phyloP scores from a whole-genome alignment of 2,113 vertebrate genomes.

The Cranoglanis bouderius region DNA sequence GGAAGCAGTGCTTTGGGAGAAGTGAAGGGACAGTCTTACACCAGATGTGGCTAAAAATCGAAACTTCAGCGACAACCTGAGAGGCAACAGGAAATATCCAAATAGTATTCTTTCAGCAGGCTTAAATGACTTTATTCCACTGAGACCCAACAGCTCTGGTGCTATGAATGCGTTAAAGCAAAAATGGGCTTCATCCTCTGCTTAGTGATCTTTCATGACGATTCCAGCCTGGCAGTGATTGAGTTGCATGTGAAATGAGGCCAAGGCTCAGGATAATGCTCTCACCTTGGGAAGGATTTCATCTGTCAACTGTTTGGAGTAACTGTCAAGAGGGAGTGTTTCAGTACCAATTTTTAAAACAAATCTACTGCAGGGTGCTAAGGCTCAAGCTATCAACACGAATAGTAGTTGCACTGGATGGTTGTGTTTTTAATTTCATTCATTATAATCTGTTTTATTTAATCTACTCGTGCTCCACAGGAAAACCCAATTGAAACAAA shows the following conservation, averaged over 20 bases:
- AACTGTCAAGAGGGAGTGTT: background rate
- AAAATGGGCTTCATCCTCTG: conserved; percentile 47
- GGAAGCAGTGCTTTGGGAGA: background rate
- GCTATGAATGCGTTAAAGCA: conserved; percentile 37
- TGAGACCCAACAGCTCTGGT: conserved; percentile 20
- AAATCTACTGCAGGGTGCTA: conserved; percentile 3
- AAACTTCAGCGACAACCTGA: background rate
- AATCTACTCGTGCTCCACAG: background rate
- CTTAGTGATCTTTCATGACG: conserved; percentile 42
- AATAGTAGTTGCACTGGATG: background rate
- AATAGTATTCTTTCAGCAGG: conserved; percentile 35
- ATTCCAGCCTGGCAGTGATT: conserved; percentile 49
- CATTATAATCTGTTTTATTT: background rate
- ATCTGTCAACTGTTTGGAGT: conserved; percentile 46
- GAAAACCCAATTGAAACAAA: conserved; percentile 3
- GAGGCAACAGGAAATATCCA: conserved; percentile 12
- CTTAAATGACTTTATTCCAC: conserved; percentile 49
- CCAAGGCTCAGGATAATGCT: conserved; percentile 37
- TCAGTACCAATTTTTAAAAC: conserved; percentile 2
- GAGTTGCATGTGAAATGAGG: conserved; percentile 50
- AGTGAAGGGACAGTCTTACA: background rate
- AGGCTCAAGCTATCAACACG: background rate
- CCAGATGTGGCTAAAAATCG: background rate
- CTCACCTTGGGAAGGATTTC: conserved; percentile 49
- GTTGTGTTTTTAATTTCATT: background rate